A percentile compares a stretch with the other conserved stretches of the same genome.
These are phyloP conservation scores for Emydoidea blandingii DNA, from an alignment of 2,797 vertebrate species.

Conservation along the genomic window DNA sequence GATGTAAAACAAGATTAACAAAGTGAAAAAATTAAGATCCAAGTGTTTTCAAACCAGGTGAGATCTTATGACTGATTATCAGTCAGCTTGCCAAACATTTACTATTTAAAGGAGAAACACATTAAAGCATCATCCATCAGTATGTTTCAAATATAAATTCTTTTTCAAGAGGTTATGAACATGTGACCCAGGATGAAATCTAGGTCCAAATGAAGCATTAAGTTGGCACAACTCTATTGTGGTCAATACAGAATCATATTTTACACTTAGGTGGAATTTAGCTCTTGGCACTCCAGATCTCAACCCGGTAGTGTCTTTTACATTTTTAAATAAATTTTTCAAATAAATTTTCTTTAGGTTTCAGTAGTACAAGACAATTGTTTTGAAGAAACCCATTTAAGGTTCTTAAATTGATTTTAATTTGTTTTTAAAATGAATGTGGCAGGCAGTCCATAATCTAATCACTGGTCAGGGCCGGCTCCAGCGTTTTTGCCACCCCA, in stretches of 20 bases:
- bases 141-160: conserved; percentile 8
- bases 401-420: background rate
- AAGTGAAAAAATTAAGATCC: background rate
- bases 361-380: background rate
- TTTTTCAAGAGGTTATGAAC: conserved; percentile 18
- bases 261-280: background rate
- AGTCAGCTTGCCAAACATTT: background rate
- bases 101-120: conserved; percentile 6
- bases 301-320: background rate
- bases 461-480: too few species aligned
- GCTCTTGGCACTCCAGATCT: background rate
- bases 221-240: background rate
- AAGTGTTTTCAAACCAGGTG: conserved; percentile 3
- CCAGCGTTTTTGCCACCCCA: too few species aligned
- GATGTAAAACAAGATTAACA: conserved; percentile 27
- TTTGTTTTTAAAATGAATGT: background rate
- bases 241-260: background rate
- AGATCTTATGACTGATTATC: conserved; percentile 30
- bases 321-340: background rate
- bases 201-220: background rate
- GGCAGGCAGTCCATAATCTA: background rate
- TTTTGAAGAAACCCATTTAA: background rate
- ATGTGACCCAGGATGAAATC: background rate
- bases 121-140: conserved; percentile 1
- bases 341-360: background rate